Evolutionary conservation across 2,888 invertebrate species (phyloP).

Genomic region (Apantesis nais): DNA sequence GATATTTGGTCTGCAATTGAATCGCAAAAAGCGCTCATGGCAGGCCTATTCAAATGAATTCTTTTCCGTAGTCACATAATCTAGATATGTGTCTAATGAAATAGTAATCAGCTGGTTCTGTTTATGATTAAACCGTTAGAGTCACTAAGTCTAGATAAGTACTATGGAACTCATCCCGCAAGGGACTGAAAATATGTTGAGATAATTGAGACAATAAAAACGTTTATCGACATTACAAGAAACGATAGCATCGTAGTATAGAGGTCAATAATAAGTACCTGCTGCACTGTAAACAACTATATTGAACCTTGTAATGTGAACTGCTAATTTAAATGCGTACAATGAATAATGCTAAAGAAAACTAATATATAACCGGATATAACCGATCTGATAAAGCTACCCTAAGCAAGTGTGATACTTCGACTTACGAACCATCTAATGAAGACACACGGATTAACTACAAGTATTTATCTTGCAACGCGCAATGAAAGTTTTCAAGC

Average conservation of each 20-base stretch:
- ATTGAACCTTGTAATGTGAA: constrained; percentile 1
- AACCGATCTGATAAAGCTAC: background rate
- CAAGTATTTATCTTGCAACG: no score
- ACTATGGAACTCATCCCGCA: background rate
- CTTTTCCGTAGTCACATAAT: background rate
- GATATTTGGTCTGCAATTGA: no score
- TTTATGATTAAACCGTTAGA: background rate
- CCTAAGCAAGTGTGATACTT: background rate
- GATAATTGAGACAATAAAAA: background rate
- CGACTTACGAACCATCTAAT: background rate
- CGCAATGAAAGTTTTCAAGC: no score
- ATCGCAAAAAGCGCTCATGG: no score
- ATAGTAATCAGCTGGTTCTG: background rate
- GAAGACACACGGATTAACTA: background rate
- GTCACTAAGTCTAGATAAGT: background rate
- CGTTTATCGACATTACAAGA: background rate
- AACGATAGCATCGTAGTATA: background rate
- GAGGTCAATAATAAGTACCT: background rate
- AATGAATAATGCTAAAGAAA: background rate
- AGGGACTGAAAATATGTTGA: background rate
- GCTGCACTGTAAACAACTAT: background rate
- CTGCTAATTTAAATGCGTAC: background rate
- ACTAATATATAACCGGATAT: background rate
- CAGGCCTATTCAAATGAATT: background rate
- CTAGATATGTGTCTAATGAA: background rate